Percentiles rank a stretch among this genome's conserved stretches.
These are phyloP conservation scores for Leptura quadrifasciata DNA, from an alignment of 2,888 invertebrate species.

Conservation along the genomic window DNA sequence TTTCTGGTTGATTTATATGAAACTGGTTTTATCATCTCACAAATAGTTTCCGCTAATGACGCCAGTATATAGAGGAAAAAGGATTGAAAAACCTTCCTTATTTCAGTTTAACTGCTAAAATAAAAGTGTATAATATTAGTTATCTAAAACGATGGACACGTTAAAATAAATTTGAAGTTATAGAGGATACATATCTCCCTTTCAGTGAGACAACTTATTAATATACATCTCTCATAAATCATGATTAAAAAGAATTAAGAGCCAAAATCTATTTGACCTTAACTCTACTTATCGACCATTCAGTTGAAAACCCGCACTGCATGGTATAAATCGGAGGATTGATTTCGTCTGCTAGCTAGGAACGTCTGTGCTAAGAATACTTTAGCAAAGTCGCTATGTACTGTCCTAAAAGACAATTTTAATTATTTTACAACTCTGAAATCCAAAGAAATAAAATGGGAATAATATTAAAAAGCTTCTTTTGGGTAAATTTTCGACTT, in stretches of 20 bases:
- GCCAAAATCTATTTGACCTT: conserved; percentile 1
- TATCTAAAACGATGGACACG: too few relatives aligned
- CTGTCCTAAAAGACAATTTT: too few relatives aligned
- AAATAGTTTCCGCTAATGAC: neutral
- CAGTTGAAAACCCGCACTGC: conserved; percentile 19
- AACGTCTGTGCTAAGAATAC: neutral
- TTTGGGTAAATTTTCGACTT: too few relatives aligned
- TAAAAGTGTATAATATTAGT: too few relatives aligned
- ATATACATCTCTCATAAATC: conserved; percentile 15
- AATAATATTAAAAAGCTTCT: too few relatives aligned
- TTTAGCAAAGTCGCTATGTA: too few relatives aligned
- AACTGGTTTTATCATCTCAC: neutral
- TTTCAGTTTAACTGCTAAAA: neutral
- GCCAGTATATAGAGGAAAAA: neutral
- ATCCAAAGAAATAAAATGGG: too few relatives aligned
- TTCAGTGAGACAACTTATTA: neutral
- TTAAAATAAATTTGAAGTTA: neutral
- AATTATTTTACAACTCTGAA: too few relatives aligned
- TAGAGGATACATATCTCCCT: neutral
- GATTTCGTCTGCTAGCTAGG: neutral
- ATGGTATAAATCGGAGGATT: neutral
- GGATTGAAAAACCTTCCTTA: neutral
- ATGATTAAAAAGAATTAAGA: conserved; percentile 21
- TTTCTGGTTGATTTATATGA: neutral
- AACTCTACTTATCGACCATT: conserved; percentile 2